A percentile compares a stretch with the other conserved stretches of the same genome.
These are phyloP conservation scores for Girardinus metallicus DNA, from an alignment of 2,797 vertebrate species.

Conservation along the genomic window DNA sequence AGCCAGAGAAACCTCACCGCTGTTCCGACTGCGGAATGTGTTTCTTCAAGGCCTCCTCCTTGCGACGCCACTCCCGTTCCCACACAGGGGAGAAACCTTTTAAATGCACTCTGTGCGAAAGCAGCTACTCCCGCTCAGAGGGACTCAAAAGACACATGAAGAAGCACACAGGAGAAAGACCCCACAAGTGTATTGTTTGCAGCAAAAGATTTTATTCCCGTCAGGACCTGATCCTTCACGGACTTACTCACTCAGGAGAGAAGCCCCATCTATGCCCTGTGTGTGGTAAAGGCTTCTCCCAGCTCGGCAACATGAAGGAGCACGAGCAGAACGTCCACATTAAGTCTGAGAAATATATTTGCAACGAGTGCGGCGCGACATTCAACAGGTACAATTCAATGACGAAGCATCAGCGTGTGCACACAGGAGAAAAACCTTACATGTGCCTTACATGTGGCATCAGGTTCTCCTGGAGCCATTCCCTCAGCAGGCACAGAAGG, in stretches of 20 bases:
- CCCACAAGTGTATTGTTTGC: slow-evolving; percentile 66
- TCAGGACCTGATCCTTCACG: slow-evolving; percentile 63
- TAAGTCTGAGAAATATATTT: slow-evolving; percentile 64
- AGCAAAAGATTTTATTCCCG: slow-evolving; percentile 71
- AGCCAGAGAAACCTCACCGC: slow-evolving; percentile 71
- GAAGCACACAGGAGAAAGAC: slow-evolving; percentile 74
- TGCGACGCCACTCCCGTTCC: slow-evolving; percentile 61
- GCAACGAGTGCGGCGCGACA: slow-evolving; percentile 66
- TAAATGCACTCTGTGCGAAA: slow-evolving; percentile 63
- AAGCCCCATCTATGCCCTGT: slow-evolving; percentile 73
- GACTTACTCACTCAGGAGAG: slow-evolving; percentile 68
- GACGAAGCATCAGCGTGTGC: slow-evolving; percentile 68
- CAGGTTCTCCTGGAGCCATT: slow-evolving; percentile 70
- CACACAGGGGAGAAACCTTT: slow-evolving; percentile 78
- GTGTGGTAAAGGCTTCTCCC: slow-evolving; percentile 77
- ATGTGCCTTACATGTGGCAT: slow-evolving; percentile 53
- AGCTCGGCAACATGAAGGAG: slow-evolving; percentile 76
- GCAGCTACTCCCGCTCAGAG: slow-evolving; percentile 73
- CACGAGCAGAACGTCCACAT: slow-evolving; percentile 74
- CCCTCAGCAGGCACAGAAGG: slow-evolving; percentile 68
- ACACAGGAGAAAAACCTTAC: slow-evolving; percentile 74
- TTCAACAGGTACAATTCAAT: slow-evolving; percentile 70
- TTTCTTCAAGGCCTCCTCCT: slow-evolving; percentile 70
- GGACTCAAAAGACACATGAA: slow-evolving; percentile 75
- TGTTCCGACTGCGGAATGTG: slow-evolving; percentile 64